A percentile compares a stretch with the other conserved stretches of the same genome.
Conservation (phyloP, 1,140 invertebrate species). For the Heterodera schachtii region DNA sequence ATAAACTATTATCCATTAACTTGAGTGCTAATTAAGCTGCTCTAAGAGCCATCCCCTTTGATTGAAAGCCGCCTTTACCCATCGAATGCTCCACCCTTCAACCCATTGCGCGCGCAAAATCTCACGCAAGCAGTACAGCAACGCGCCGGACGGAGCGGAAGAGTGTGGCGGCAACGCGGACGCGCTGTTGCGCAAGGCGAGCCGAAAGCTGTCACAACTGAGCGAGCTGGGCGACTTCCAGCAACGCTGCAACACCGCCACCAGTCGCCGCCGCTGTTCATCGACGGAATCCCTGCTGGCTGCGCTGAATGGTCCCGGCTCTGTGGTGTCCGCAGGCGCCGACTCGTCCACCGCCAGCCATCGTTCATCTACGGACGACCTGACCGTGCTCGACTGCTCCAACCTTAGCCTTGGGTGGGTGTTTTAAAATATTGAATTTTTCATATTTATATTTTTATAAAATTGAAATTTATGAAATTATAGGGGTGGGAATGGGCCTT, state of each 20-base stretch:
- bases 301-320: neutral
- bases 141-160: no score
- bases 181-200: neutral
- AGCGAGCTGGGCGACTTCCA: neutral
- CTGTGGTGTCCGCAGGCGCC: neutral
- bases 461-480: no score
- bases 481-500: no score
- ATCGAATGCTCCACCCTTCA: neutral
- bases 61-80: neutral
- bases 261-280: no score
- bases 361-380: neutral
- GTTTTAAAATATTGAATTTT: neutral
- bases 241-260: neutral
- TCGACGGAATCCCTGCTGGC: neutral
- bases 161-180: neutral
- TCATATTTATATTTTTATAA: no score
- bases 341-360: neutral
- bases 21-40: no score
- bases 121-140: neutral
- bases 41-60: no score
- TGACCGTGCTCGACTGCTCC: slow-evolving; percentile 15
- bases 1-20: no score
- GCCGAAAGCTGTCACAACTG: neutral
- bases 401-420: slow-evolving; percentile 20
- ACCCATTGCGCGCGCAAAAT: neutral